Base-by-base conservation (phyloP, 2,888 invertebrate species). In the Leptarthrus brevirostris region DNA sequence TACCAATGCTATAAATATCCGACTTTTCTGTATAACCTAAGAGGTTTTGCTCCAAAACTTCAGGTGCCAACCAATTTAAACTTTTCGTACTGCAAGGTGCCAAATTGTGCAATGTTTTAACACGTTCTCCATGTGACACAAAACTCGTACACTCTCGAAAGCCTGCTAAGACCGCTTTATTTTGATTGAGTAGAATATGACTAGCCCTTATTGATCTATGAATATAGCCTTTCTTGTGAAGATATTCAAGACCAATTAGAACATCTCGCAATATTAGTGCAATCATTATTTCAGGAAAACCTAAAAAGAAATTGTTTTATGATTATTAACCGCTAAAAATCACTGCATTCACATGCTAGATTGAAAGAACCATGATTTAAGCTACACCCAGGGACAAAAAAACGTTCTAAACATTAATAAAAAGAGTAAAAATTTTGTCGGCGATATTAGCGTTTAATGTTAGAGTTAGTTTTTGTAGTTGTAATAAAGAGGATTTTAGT, bases 1-100 rank as follows among this genome's bases (percentile, higher is more conserved):
- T 72, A 20, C 97, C 97, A 49, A 96, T 81, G 75, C 96, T 96
- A 83, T 97, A 97, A 12, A 96, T 91, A 84, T 97, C 97, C 0
- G 95, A 94, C 79, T 93, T 93, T 81, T 92, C 92, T 80, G 93
- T 93, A 83, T 96, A 97, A 2, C 97, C 97, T 80, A 89, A 87
- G 40, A 95, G 85, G 84, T 95, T 94, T 87, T 97, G 97, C 84
- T 94, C 93, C 47, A 97, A 85, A 8, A 97, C 86, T 83, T 97
- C 97, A 0, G 97, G 97, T 80, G 96, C 96, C 12, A 96, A 87
- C 95, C 96, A 97, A 85, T 94, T 93, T 3, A 97, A 86, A 76
- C 89, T 87, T 16, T 82, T 80, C 44, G 78, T 79, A 12, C 85
- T 84, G 80, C 92, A 92, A 0, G 89, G 87, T 0, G 95, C 94